Conservation (phyloP, 1,140 invertebrate species). For the Ctenoplectra terminalis region DNA sequence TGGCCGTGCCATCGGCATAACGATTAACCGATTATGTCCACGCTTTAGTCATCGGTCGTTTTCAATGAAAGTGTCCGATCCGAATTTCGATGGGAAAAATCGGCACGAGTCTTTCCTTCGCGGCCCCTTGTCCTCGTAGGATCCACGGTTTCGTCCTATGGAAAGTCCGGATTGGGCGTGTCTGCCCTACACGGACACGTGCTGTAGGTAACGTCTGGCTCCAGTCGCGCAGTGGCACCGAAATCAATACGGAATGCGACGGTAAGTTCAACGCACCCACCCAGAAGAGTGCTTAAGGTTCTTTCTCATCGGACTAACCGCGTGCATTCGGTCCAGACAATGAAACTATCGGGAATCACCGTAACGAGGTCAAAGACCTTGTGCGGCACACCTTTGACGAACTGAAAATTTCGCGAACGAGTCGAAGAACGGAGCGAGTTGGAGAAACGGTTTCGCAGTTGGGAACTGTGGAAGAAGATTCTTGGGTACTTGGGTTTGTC, state of each 20-base stretch:
- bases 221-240: conserved; percentile 41
- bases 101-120: neutral
- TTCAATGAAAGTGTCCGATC: conserved; percentile 30
- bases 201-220: conserved; percentile 64
- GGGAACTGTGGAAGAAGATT: too few relatives aligned
- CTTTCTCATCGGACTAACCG: conserved; percentile 47
- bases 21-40: conserved; percentile 51
- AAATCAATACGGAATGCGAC: conserved; percentile 66
- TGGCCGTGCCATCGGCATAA: conserved; percentile 46
- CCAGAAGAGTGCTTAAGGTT: conserved; percentile 52
- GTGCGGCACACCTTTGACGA: neutral
- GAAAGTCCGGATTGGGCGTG: conserved; percentile 49
- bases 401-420: neutral
- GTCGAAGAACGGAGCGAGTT: neutral
- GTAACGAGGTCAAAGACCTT: conserved; percentile 51
- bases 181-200: conserved; percentile 63
- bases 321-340: conserved; percentile 42
- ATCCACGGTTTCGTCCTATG: neutral
- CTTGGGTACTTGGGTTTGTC: too few relatives aligned
- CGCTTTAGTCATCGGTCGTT: conserved; percentile 41
- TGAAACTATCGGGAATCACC: conserved; percentile 43
- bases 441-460: neutral
- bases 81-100: neutral
- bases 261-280: conserved; percentile 62
- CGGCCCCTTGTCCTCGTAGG: neutral